Conservation (phyloP, 1,140 invertebrate genomes). For the Drosophila simulans region DNA sequence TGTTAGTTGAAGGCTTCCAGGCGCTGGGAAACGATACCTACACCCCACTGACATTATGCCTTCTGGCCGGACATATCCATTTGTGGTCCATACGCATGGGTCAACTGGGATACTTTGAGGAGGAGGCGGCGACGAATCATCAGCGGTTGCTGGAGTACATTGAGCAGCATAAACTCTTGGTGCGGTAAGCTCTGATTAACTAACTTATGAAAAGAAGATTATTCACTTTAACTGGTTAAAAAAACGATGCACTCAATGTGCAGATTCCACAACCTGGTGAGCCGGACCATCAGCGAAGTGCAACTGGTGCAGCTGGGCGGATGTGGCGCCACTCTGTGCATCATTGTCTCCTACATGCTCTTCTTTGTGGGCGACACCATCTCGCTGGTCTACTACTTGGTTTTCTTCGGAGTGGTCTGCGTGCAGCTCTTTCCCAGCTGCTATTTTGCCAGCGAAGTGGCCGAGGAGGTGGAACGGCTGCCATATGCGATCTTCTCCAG, state of each 20-base stretch:
- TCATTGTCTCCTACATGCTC: slow-evolving; percentile 55
- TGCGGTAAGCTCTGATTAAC: slow-evolving; percentile 33
- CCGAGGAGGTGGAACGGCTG: slow-evolving; percentile 41
- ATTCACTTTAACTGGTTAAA: no score
- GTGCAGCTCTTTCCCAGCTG: slow-evolving; percentile 72
- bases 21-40: slow-evolving; percentile 48
- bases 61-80: slow-evolving; percentile 50
- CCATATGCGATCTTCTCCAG: slow-evolving; percentile 69
- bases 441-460: slow-evolving; percentile 65
- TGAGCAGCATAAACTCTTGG: slow-evolving; percentile 48
- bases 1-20: slow-evolving; percentile 27
- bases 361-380: slow-evolving; percentile 56
- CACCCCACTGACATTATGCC: slow-evolving; percentile 44
- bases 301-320: slow-evolving; percentile 53
- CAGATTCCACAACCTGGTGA: slow-evolving; percentile 40
- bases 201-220: neutral
- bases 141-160: slow-evolving; percentile 20
- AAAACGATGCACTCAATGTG: no score
- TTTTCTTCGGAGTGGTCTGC: slow-evolving; percentile 45
- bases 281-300: slow-evolving; percentile 34
- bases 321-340: slow-evolving; percentile 61
- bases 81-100: slow-evolving; percentile 42
- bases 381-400: slow-evolving; percentile 45
- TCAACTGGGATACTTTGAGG: slow-evolving; percentile 25
- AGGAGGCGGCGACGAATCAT: neutral